Conservation (phyloP, 1,140 invertebrate species). For the Sminthurides bifidus region DNA sequence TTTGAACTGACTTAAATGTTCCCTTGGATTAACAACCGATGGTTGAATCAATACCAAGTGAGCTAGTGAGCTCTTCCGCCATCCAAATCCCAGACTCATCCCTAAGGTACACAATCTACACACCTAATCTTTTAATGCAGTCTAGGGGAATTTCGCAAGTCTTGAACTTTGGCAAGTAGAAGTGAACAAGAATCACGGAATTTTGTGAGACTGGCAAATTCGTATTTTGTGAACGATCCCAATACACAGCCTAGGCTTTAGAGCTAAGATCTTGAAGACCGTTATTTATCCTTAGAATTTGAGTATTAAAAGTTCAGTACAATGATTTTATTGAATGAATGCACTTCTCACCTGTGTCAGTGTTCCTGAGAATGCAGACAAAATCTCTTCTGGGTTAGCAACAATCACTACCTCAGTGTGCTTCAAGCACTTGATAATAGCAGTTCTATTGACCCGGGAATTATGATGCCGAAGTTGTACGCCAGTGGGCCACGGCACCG, state of each 20-base stretch:
- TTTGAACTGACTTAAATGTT: too few species aligned
- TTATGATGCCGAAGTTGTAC: background rate
- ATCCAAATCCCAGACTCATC: too few species aligned
- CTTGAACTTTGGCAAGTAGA: background rate
- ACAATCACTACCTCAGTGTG: conserved; percentile 9
- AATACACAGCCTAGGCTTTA: background rate
- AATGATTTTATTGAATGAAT: background rate
- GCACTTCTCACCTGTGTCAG: conserved; percentile 3
- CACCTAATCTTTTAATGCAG: too few species aligned
- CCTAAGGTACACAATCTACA: too few species aligned
- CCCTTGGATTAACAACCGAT: too few species aligned
- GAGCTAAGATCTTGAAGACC: background rate
- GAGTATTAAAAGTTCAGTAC: background rate
- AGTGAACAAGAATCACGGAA: background rate
- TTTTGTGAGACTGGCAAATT: background rate
- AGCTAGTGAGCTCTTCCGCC: too few species aligned
- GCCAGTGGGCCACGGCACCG: background rate
- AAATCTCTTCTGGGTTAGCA: background rate
- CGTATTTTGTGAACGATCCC: background rate
- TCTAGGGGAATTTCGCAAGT: too few species aligned
- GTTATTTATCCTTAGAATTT: background rate
- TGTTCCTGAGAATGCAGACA: conserved; percentile 2
- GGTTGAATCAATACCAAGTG: background rate
- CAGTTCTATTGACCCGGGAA: background rate
- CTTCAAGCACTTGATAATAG: background rate